Evolutionary conservation across 1,140 invertebrate genomes (phyloP), one percentile per base, ranked within the genome.

Genomic region (Drosophila grimshawi): DNA sequence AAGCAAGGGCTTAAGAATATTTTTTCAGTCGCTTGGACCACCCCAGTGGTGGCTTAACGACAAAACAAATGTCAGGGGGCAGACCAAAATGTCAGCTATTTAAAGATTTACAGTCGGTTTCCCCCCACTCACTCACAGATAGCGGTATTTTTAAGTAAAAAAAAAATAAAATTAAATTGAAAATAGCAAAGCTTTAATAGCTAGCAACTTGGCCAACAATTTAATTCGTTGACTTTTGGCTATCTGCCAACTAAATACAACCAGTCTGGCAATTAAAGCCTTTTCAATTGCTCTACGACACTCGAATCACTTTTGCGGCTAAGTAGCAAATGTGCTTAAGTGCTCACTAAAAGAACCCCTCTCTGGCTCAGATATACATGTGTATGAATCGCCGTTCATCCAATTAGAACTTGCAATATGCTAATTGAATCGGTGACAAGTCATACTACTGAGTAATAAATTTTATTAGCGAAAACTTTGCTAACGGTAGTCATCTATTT

Each of bases 61-160:
- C 82, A 88, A 64, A 77, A 82, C 82, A 82, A 86, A 86, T 86
- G 80, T 59, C 59, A 37, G 68, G 63, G 63, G 63, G 11, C 63
- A 70, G 60, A 66, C 61, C 62, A 80, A 86, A 75, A 72, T 83
- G 76, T 88, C 83, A 81, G 43, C 63, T 51, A 70, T 78, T 66
- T 69, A 67, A 33, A 60, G 46, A 67, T 78, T 66, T 68, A 64
- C 60, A 61, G 41, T 69, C 39, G 39, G 53, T 39, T 33, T 46
- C 10, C 30, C 53, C 33, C 46, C 8, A 49, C 48, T 46, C 33
- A 51, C 32, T 52, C 55, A 73, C 56, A 61, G 35, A 57, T 86
- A 88, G 80, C 83, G 83, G 80, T 56, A 68, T 49, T 67, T 39
- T 30, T 48, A 35, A 11, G 53, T 75, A 62, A 77, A 77, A 77